Base-by-base conservation (phyloP, 2,797 vertebrate species). In the Rhyacichthys aspro region DNA sequence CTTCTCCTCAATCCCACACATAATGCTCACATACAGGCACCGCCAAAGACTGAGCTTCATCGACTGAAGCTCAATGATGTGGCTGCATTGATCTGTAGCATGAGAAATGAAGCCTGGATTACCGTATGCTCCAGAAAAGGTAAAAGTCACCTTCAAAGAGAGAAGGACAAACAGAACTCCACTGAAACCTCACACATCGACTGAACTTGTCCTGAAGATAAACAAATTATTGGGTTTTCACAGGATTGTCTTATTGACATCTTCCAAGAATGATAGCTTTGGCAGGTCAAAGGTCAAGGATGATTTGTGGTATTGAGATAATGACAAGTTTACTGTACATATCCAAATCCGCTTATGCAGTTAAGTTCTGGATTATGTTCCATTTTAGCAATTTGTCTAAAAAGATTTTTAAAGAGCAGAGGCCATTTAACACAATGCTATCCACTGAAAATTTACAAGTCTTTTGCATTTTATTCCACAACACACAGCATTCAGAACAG, bases 1-100 rank as follows among this genome's bases (percentile, higher is more conserved):
- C 78, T 77, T 86, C 76, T 82, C 78, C 52, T 74, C 72, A 83
- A 75, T 54, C 71, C 70, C 82, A 74, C 74, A 68, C 72, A 76
- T 43, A 69, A 83, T 46, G 59, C 73, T 86, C 81, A 76, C 79
- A 82, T 76, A 79, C 59, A 79, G 63, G 72, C 60, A 69, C 64
- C 41, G 63, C 57, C 14, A 4, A 63, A 44, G 70, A 59, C 55
- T 17, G 23, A 28, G 15, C 48, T 37, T 18, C 63, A 72, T 81
- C 16, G 19, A 68, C 63, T 64, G 37, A 61, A 75, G 57, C 52
- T 55, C 46, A 82, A 70, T 0, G 43, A 82, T 57, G 68, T 70
- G 59, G 60, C 70, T 16, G 23, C 53, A 82, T 81, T 62, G 67
- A 82, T 85, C 63, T 61, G 50, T 54, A 63, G 64, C 53, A 56